Percentiles rank a stretch among this genome's conserved stretches.
Evolutionary conservation across 2,888 invertebrate genomes (phyloP).

Genomic region (Synergus laeviventris): DNA sequence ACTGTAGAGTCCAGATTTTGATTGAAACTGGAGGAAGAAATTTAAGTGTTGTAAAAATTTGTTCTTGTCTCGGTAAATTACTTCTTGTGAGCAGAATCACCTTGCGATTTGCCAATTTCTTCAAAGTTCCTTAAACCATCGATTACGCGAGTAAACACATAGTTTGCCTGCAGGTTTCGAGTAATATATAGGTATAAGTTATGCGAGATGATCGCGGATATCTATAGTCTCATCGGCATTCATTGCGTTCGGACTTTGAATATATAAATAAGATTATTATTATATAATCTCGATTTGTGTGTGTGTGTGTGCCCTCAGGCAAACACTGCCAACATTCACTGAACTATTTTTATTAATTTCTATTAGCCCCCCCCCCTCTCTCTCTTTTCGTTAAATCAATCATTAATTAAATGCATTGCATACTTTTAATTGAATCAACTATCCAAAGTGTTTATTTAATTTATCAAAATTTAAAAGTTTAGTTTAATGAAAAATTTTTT

Average conservation of each 20-base stretch:
- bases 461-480: too few relatives aligned
- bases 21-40: slow-evolving; percentile 4
- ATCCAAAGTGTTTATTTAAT: too few relatives aligned
- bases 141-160: slow-evolving; percentile 19
- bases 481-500: too few relatives aligned
- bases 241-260: not conserved
- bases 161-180: slow-evolving; percentile 6
- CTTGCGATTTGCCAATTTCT: slow-evolving; percentile 24
- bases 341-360: not conserved
- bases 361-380: not conserved
- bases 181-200: slow-evolving; percentile 21
- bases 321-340: not conserved
- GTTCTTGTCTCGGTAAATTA: slow-evolving; percentile 5
- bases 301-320: not conserved
- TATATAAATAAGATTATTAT: not conserved
- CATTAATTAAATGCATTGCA: too few relatives aligned
- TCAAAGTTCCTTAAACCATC: slow-evolving; percentile 26
- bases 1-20: not conserved
- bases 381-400: not conserved
- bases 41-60: slow-evolving; percentile 21
- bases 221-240: not conserved
- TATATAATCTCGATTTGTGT: not conserved
- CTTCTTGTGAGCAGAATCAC: slow-evolving; percentile 25
- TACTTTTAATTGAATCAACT: too few relatives aligned
- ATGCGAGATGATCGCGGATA: not conserved